Evolutionary conservation across 2,113 vertebrate genomes (phyloP).

Genomic region (Gila orcuttii): DNA sequence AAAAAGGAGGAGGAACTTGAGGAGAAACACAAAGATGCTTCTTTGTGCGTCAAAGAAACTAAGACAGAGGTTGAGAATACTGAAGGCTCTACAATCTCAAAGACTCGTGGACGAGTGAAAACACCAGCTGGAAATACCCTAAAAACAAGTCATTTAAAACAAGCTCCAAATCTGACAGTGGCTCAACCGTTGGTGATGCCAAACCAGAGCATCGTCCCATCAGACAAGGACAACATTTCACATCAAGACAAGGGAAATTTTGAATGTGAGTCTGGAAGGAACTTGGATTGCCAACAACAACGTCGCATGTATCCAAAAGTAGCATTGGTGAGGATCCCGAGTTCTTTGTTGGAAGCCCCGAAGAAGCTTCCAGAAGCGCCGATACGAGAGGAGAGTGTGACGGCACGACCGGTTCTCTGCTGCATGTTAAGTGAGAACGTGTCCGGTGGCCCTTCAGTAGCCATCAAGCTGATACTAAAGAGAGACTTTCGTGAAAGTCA

Average conservation of each 20-base stretch:
- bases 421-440: constrained; percentile 60
- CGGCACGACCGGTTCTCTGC: constrained; percentile 60
- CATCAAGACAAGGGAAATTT: neutral
- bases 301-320: constrained; percentile 75
- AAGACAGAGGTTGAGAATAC: neutral
- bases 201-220: neutral
- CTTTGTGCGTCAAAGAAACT: neutral
- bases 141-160: neutral
- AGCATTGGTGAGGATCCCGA: constrained; percentile 75
- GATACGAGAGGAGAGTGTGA: constrained; percentile 5
- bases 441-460: constrained; percentile 63
- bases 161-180: neutral
- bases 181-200: neutral
- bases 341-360: constrained; percentile 52
- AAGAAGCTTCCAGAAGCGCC: constrained; percentile 47
- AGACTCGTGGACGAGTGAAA: neutral
- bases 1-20: constrained; percentile 46
- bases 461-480: constrained; percentile 71
- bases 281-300: neutral
- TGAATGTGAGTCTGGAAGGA: neutral
- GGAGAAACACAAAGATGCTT: neutral
- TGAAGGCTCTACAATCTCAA: neutral
- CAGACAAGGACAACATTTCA: neutral
- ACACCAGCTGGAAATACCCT: neutral
- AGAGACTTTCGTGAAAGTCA: constrained; percentile 62